These are phyloP conservation scores for Holacanthella duospinosa DNA, from an alignment of 2,888 invertebrate species.

Conservation along the genomic window DNA sequence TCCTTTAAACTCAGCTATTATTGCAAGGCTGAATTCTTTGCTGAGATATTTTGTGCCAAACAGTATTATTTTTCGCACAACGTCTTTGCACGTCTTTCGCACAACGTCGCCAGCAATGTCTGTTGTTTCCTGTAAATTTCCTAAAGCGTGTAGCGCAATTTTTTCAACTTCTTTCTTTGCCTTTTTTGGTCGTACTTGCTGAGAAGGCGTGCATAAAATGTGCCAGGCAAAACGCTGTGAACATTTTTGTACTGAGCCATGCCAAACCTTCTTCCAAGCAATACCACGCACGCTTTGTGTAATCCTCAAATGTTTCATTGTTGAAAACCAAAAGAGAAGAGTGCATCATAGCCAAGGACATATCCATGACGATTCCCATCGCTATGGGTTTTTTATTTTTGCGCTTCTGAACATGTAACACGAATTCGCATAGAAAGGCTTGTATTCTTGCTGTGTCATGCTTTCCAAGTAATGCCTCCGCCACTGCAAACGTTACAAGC, in stretches of 20 bases:
- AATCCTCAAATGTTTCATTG: neutral
- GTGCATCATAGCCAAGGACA: neutral
- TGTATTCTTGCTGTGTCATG: neutral
- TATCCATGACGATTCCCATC: neutral
- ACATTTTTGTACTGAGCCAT: neutral
- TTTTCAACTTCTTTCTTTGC: neutral
- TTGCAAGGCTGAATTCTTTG: neutral
- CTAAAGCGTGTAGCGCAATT: neutral
- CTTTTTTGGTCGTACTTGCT: neutral
- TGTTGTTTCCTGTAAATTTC: neutral
- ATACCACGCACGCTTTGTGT: neutral
- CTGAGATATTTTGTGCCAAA: neutral
- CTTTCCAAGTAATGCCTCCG: neutral
- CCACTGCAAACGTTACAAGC: neutral
- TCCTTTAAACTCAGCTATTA: neutral
- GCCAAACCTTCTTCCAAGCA: neutral
- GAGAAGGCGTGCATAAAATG: neutral
- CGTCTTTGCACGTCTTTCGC: neutral
- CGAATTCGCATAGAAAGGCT: neutral
- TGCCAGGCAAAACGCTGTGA: neutral
- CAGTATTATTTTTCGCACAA: neutral
- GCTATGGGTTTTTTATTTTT: neutral
- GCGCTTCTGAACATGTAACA: neutral
- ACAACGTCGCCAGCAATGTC: too few species aligned
- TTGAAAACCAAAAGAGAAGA: neutral